Conservation (phyloP, 2,888 invertebrate genomes). For the Conops quadrifasciatus region DNA sequence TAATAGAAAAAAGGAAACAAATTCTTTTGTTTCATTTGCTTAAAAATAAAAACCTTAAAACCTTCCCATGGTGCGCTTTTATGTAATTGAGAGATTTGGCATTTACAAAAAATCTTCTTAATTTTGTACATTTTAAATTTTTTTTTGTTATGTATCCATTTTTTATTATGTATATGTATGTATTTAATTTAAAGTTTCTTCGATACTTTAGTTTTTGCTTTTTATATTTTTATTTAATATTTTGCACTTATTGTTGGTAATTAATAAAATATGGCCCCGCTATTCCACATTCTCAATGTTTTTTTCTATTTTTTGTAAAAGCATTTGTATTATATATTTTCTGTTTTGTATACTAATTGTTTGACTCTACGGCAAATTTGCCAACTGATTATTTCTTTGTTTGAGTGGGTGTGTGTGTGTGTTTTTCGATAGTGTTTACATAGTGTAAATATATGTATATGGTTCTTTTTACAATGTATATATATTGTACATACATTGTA, state of each 20-base stretch:
- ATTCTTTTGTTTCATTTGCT: background rate
- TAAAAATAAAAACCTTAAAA: background rate
- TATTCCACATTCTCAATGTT: slow-evolving; percentile 62
- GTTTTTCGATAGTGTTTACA: background rate
- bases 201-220: slow-evolving; percentile 28
- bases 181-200: slow-evolving; percentile 8
- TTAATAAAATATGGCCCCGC: slow-evolving; percentile 63
- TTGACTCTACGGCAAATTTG: background rate
- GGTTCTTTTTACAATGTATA: background rate
- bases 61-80: background rate
- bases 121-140: slow-evolving; percentile 9
- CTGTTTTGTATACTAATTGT: slow-evolving; percentile 1
- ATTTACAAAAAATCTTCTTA: background rate
- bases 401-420: background rate
- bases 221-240: background rate
- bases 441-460: background rate
- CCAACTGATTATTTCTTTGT: background rate
- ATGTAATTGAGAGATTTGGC: background rate
- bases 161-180: slow-evolving; percentile 40
- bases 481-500: slow-evolving; percentile 9
- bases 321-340: slow-evolving; percentile 17
- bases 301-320: slow-evolving; percentile 13
- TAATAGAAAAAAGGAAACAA: background rate
- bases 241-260: slow-evolving; percentile 52
- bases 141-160: background rate